A percentile compares a stretch with the other conserved stretches of the same genome.
Evolutionary conservation across 2,888 invertebrate genomes (phyloP).

Genomic region (Eupsilia transversa): DNA sequence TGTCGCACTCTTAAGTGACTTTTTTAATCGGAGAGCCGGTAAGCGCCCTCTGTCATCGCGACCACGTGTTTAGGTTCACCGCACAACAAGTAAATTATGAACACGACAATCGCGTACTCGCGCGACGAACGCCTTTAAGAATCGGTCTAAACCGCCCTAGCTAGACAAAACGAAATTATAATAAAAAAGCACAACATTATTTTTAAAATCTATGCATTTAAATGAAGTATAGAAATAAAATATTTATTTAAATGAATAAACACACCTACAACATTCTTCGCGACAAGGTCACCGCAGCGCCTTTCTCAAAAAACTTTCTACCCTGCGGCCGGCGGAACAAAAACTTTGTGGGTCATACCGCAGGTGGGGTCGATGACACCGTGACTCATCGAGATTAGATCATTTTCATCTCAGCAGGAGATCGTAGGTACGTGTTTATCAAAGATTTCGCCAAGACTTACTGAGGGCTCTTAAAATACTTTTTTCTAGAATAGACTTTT

Average conservation of each 20-base stretch:
- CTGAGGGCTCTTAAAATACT: not conserved
- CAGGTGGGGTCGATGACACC: slow-evolving; percentile 62
- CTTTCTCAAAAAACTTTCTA: slow-evolving; percentile 69
- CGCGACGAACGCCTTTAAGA: too few relatives aligned
- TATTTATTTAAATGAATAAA: slow-evolving; percentile 36
- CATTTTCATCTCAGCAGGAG: slow-evolving; percentile 39
- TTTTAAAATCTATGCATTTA: not conserved
- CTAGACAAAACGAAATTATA: not conserved
- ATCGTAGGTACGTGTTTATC: slow-evolving; percentile 23
- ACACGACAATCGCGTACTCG: too few relatives aligned
- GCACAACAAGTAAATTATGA: too few relatives aligned
- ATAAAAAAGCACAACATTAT: not conserved
- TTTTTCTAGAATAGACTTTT: not conserved
- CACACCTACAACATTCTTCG: slow-evolving; percentile 50
- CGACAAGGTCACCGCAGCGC: slow-evolving; percentile 59
- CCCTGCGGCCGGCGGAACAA: slow-evolving; percentile 57
- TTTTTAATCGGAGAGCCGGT: too few relatives aligned
- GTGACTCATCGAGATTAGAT: slow-evolving; percentile 62
- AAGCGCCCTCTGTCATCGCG: too few relatives aligned
- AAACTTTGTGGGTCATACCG: slow-evolving; percentile 57
- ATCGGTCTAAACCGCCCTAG: not conserved
- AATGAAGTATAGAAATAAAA: slow-evolving; percentile 29
- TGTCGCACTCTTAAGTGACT: too few relatives aligned
- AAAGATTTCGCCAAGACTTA: slow-evolving; percentile 3
- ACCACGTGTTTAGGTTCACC: too few relatives aligned